Base-by-base conservation (phyloP, 2,888 invertebrate genomes). In the Urechis unicinctus region DNA sequence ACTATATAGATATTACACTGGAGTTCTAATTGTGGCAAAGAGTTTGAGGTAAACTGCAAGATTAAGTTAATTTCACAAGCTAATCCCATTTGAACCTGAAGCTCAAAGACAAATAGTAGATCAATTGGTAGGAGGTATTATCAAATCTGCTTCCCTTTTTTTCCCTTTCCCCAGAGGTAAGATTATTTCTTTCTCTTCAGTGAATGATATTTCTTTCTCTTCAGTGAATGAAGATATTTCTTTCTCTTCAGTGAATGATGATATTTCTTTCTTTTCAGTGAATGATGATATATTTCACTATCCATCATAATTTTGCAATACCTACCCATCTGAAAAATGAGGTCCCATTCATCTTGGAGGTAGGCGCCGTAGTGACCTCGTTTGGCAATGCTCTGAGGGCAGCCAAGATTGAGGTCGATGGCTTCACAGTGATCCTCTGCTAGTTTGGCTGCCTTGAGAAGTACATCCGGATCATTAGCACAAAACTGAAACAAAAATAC, bases 361-460 rank as follows among this genome's bases (percentile, higher is more conserved):
- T 89, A 98, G 28, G 96, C 87, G 17, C 97, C 97, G 80, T 98
- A 98, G 78, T 87, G 89, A 6, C 98, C 98, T 66, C 93, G 82
- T 74, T 90, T 91, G 1, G 98, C 98, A 68, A 98, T 97, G 24
- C 91, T 88, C 80, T 98, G 98, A 0, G 98, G 97, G 78, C 98
- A 98, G 2, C 98, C 98, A 60, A 98, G 84, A 81, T 98, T 99
- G 52, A 99, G 84, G 79, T 98, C 98, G 59, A 98, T 86, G 5
- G 91, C 97, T 81, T 94, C 92, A 81, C 96, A 97, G 68, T 86
- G 81, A 50, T 85, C 84, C 78, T 92, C 88, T 4, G 91, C 95
- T 45, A 92, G 78, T 64, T 87, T 81, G 1, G 91, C 91, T 31
- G 98, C 97, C 74, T 89, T 85, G 57, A 93, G 81, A 75, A 98